Evolutionary conservation across 2,888 invertebrate genomes (phyloP), one percentile per base, ranked within the genome.

Genomic region (Drosophila gaucha): DNA sequence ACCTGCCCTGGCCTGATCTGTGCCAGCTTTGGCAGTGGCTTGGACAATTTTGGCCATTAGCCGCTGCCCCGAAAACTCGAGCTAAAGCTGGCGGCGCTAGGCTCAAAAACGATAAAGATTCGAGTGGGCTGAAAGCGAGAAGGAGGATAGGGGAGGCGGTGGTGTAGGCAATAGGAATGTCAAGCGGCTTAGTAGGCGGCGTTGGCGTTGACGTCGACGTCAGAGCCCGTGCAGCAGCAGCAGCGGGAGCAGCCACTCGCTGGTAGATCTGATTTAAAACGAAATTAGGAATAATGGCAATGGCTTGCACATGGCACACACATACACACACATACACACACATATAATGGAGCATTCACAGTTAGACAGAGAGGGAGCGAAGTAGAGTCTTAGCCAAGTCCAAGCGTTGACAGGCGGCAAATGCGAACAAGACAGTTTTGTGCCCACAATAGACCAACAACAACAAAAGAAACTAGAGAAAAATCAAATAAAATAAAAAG

Each of bases 211-310:
- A 36, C 56, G 60, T 49, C 49, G 63, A 50, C 56, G 41, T 44
- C 47, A 55, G 18, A 54, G 59, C 33, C 36, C 35, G 26, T 16
- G 51, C 64, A 39, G 63, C 50, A 51, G 35, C 57, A 16, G 50
- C 22, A 12, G 9, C 46, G 26, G 54, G 38, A n/a, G 35, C 50
- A 43, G 31, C 57, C 49, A 36, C 63, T 59, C 46, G 59, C 66
- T 67, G 67, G 74, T 64, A 86, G 89, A 89, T 89, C 85, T 89
- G 88, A 89, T 89, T 89, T 89, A 87, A 88, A 87, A 74, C 76
- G 88, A 88, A 89, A 88, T 89, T 89, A 89, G 88, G 84, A 89
- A 89, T 89, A 89, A 89, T 89, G 78, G 89, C 86, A 77, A 89
- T 82, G 78, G 82, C 74, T 73, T 80, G 78, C 84, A 89, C 86